Evolutionary conservation across 2,797 vertebrate species (phyloP).

Genomic region (Natrix natrix): DNA sequence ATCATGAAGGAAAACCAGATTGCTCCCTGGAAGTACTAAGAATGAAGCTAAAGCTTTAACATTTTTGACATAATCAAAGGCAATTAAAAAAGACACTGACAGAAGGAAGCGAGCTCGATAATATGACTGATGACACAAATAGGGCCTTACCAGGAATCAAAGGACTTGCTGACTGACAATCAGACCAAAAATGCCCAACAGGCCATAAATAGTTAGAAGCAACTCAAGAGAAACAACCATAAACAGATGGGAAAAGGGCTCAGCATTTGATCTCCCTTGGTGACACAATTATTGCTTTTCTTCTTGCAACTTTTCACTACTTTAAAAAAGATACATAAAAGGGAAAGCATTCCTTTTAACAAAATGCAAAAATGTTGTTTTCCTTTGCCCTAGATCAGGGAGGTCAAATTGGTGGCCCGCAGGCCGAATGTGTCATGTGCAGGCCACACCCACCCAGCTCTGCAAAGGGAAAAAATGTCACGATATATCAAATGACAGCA

Average conservation of each 20-base stretch:
- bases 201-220: not conserved
- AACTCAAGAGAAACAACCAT: not conserved
- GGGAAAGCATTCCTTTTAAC: not conserved
- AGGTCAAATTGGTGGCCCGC: accelerated
- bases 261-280: not conserved
- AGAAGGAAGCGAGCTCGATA: not conserved
- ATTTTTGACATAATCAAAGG: not conserved
- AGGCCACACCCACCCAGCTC: no score
- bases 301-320: not conserved
- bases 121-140: not conserved
- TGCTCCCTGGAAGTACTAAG: not conserved
- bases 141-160: not conserved
- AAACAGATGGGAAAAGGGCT: not conserved
- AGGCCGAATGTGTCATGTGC: no score
- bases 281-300: not conserved
- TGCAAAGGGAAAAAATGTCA: no score
- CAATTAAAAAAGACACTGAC: not conserved
- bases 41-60: not conserved
- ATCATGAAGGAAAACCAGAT: not conserved
- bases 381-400: not conserved
- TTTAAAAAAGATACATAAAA: not conserved
- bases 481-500: no score
- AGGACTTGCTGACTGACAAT: not conserved
- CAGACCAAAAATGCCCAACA: not conserved
- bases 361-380: not conserved